Conservation (phyloP, 2,888 invertebrate species). For the Chymomyza caudatula region DNA sequence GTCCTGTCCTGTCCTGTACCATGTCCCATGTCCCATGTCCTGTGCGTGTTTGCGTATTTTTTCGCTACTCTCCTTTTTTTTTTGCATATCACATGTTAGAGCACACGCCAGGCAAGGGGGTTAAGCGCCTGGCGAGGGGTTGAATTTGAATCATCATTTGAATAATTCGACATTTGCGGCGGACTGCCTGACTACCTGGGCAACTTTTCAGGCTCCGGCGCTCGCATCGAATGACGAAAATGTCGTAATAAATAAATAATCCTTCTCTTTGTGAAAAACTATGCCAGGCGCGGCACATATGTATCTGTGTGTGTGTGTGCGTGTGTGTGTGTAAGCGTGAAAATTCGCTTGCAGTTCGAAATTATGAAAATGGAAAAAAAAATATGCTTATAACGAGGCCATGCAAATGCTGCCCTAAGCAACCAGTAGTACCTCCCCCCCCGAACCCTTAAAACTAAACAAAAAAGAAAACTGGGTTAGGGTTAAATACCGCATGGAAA, state of each 20-base stretch:
- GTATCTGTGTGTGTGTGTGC: neutral
- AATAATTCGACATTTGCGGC: slow-evolving; percentile 71
- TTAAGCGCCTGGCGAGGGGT: slow-evolving; percentile 48
- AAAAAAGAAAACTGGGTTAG: neutral
- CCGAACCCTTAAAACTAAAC: neutral
- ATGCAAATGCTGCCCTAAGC: slow-evolving; percentile 56
- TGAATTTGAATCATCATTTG: slow-evolving; percentile 61
- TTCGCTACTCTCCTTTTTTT: slow-evolving; percentile 24
- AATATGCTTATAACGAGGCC: slow-evolving; percentile 52
- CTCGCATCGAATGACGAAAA: slow-evolving; percentile 71
- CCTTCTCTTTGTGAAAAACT: slow-evolving; percentile 40
- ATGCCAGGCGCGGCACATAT: neutral
- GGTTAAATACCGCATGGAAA: slow-evolving; percentile 17
- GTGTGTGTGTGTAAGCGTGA: slow-evolving; percentile 30
- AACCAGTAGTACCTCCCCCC: neutral
- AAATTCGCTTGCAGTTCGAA: slow-evolving; percentile 70
- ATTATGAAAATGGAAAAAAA: slow-evolving; percentile 43
- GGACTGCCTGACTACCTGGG: slow-evolving; percentile 28
- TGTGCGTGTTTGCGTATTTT: slow-evolving; percentile 41
- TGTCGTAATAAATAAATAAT: slow-evolving; percentile 70
- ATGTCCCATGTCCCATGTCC: slow-evolving; percentile 16
- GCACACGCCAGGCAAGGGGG: slow-evolving; percentile 19
- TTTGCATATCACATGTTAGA: slow-evolving; percentile 61
- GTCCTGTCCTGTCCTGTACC: neutral
- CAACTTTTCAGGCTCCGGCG: neutral